Percentiles rank a stretch among this genome's conserved stretches.
Evolutionary conservation across 2,113 vertebrate genomes (phyloP).

Genomic region (Noctilio leporinus): DNA sequence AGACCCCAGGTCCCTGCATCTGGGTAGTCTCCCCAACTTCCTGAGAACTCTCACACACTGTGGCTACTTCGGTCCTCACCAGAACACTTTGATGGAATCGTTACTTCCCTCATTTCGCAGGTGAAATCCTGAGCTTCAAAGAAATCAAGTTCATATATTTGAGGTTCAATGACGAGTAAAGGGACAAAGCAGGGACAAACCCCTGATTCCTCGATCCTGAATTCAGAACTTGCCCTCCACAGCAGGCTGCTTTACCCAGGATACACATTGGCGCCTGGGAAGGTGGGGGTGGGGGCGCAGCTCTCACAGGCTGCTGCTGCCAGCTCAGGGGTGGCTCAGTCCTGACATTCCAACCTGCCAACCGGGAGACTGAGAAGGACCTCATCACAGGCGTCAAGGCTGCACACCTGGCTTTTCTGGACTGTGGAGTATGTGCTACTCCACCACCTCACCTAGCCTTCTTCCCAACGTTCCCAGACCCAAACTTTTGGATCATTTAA

Average conservation of each 20-base stretch:
- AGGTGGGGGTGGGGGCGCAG: too few relatives aligned
- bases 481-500: background rate
- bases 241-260: background rate
- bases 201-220: background rate
- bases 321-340: background rate
- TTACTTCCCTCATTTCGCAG: background rate
- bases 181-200: background rate
- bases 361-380: background rate
- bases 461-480: background rate
- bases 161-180: background rate
- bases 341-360: background rate
- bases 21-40: background rate
- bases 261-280: background rate
- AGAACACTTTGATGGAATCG: background rate
- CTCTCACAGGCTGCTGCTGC: background rate
- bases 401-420: background rate
- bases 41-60: background rate
- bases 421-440: accelerated
- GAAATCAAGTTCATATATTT: background rate
- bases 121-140: background rate
- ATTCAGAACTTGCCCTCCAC: background rate
- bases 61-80: background rate
- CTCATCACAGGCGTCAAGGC: background rate
- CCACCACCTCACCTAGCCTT: background rate
- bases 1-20: background rate